phyloP scores from a whole-genome alignment of 2,888 invertebrate genomes.

The Drosophila siamana region DNA sequence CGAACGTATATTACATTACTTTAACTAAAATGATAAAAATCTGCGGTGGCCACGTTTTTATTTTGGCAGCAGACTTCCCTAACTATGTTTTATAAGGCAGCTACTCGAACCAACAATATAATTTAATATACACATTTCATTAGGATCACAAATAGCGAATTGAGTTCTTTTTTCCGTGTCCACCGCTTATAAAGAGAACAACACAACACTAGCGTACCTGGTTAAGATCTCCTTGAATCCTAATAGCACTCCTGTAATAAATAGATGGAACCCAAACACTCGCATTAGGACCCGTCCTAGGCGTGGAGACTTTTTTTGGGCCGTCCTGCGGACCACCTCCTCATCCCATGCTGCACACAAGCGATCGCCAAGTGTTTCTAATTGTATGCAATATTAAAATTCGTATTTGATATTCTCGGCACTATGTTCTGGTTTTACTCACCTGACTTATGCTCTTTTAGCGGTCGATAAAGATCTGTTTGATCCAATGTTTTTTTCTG shows the following conservation, averaged over 20 bases:
- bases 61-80: too few relatives aligned
- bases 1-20: not conserved
- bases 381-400: not conserved
- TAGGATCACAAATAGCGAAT: too few relatives aligned
- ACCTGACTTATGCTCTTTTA: constrained; percentile 88
- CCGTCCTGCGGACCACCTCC: not conserved
- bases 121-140: too few relatives aligned
- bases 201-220: not conserved
- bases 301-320: constrained; percentile 5
- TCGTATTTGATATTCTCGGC: not conserved
- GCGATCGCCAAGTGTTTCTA: constrained; percentile 28
- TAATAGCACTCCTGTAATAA: constrained; percentile 20
- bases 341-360: constrained; percentile 22
- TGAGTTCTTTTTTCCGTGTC: too few relatives aligned
- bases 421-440: not conserved
- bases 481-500: constrained; percentile 89
- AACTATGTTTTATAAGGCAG: too few relatives aligned
- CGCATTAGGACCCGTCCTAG: constrained; percentile 7
- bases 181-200: not conserved
- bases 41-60: too few relatives aligned
- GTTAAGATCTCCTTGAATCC: constrained; percentile 16
- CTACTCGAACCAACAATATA: too few relatives aligned
- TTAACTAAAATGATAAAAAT: not conserved
- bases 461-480: constrained; percentile 90
- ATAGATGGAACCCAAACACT: constrained; percentile 21